phyloP scores from a whole-genome alignment of 2,113 vertebrate species.

The Pampusana beccarii region DNA sequence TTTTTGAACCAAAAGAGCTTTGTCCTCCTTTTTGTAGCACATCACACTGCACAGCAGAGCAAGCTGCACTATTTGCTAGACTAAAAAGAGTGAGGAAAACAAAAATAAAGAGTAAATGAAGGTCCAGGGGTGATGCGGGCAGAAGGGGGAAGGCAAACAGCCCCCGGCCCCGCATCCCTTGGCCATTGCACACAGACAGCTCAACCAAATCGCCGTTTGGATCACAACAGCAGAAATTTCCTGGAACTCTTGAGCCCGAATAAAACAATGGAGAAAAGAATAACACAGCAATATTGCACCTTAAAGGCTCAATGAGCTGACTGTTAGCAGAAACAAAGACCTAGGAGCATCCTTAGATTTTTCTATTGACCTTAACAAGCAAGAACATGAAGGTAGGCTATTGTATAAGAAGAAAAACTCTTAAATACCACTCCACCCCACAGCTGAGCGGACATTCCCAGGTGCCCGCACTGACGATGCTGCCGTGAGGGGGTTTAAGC shows the following conservation, averaged over 20 bases:
- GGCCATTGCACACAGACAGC: accelerated
- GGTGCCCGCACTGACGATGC: not conserved
- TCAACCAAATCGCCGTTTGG: accelerated
- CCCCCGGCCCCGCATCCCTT: too few relatives aligned
- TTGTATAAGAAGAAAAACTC: accelerated
- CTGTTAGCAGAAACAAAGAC: accelerated
- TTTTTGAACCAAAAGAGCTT: not conserved
- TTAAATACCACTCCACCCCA: not conserved
- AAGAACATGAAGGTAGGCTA: accelerated
- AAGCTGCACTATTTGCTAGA: accelerated
- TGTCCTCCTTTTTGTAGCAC: accelerated
- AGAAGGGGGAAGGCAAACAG: not conserved
- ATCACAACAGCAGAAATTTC: accelerated
- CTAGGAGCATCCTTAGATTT: accelerated
- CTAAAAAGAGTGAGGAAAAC: accelerated
- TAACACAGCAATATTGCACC: accelerated
- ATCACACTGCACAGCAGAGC: accelerated
- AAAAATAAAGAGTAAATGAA: accelerated
- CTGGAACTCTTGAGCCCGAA: accelerated
- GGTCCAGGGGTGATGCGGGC: accelerated
- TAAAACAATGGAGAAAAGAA: accelerated
- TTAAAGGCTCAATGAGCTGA: accelerated
- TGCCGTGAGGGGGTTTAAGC: not conserved
- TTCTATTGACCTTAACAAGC: accelerated
- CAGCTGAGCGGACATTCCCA: not conserved